These are phyloP conservation scores for Cephalopterus ornatus DNA, from an alignment of 2,113 vertebrate genomes.

Conservation along the genomic window DNA sequence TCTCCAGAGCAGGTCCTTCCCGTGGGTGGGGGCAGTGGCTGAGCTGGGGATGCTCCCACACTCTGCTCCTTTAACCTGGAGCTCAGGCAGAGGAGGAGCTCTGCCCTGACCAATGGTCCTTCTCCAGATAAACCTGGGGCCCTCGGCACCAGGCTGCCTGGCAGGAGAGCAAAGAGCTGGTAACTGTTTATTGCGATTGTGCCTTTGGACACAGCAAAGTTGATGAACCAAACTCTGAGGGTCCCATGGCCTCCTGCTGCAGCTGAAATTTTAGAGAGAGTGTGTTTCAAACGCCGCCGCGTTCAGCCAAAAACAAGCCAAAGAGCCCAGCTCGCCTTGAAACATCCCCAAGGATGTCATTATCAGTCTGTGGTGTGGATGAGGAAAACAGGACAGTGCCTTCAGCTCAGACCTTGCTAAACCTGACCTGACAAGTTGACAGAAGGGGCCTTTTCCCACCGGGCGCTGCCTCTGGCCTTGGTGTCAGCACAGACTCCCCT, in stretches of 20 bases:
- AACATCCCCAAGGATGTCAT: not conserved
- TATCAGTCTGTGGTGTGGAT: not conserved
- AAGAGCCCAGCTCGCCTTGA: not conserved
- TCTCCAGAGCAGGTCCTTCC: not conserved
- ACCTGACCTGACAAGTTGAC: not conserved
- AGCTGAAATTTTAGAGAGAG: not conserved
- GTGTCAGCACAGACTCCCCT: not conserved
- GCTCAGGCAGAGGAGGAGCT: not conserved
- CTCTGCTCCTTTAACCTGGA: not conserved
- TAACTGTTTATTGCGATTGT: not conserved
- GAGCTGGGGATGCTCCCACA: not conserved
- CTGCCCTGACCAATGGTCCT: not conserved
- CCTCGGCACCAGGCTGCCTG: not conserved
- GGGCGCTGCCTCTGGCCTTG: not conserved
- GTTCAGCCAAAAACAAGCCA: not conserved
- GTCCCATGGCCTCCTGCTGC: not conserved
- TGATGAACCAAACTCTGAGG: not conserved
- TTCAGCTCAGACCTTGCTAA: not conserved
- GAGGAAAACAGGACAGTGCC: not conserved
- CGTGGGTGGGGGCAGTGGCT: not conserved
- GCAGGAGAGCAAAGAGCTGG: not conserved
- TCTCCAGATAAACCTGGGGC: not conserved
- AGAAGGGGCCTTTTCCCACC: not conserved
- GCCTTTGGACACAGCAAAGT: not conserved
- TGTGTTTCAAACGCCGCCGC: not conserved